These are phyloP conservation scores for Cygnus atratus DNA, from an alignment of 2,113 vertebrate genomes.

Conservation along the genomic window DNA sequence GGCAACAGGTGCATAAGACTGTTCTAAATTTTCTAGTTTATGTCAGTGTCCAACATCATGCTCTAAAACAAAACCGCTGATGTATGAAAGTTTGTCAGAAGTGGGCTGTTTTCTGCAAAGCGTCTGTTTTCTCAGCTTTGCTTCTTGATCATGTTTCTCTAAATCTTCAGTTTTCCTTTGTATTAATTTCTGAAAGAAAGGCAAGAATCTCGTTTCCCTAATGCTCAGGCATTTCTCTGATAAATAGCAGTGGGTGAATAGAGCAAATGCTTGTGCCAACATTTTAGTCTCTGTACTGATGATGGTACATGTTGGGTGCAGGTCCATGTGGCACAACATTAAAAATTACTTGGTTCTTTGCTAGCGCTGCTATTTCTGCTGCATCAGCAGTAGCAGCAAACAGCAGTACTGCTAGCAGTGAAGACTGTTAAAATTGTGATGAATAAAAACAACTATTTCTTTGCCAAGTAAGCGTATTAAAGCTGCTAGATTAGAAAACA, in stretches of 20 bases:
- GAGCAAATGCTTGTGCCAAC: slow-evolving; percentile 1
- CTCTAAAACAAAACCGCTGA: neutral
- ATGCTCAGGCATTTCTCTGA: neutral
- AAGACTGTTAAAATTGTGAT: slow-evolving; percentile 45
- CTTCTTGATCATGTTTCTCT: neutral
- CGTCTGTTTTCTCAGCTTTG: neutral
- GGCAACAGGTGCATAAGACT: neutral
- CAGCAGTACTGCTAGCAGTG: neutral
- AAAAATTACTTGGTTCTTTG: neutral
- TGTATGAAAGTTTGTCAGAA: neutral
- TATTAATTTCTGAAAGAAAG: neutral
- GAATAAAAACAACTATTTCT: slow-evolving; percentile 50
- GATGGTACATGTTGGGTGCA: neutral
- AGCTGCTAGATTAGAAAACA: slow-evolving; percentile 56
- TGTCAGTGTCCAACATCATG: neutral
- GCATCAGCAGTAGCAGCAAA: slow-evolving; percentile 4
- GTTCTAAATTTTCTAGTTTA: neutral
- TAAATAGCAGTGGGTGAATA: neutral
- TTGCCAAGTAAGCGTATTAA: slow-evolving; percentile 54
- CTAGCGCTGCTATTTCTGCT: slow-evolving; percentile 9
- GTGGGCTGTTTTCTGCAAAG: neutral
- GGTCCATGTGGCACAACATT: neutral
- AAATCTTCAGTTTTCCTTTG: neutral
- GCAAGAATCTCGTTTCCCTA: neutral
- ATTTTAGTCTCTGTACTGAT: neutral